Base-by-base conservation (phyloP, 2,797 vertebrate species). In the Manis crassicaudata region DNA sequence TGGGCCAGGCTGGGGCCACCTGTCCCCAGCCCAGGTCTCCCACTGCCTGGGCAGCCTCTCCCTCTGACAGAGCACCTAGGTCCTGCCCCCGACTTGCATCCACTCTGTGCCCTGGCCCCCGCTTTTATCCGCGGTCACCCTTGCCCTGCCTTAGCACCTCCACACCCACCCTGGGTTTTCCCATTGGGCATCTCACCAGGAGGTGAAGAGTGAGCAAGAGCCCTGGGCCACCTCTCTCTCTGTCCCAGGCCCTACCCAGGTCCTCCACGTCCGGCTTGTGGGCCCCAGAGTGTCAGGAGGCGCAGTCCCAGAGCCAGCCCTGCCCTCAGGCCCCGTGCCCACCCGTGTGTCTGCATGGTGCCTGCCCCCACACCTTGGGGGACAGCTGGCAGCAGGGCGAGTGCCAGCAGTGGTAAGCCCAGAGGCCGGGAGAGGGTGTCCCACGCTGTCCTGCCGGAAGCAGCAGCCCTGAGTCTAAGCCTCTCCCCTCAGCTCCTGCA, bases 371-470 rank as follows among this genome's bases (percentile, higher is more conserved):
- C 54, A 65, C 60, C 4, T 98, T 99, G 85, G 99, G 99, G 37
- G 99, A 99, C 98, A 99, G 98, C 37, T 99, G 99, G 99, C 96
- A 98, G 32, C 98, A 98, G 63, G 99, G 99, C 6, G 99, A 99
- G 95, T 99, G 99, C 96, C 97, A 99, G 98, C 99, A 99, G 94
- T 99, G 99, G 99, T 99, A 96, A 98, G 99, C 96, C 32, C 10
- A 43, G 62, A 40, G 32, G 58, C 4, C 3, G 46, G 56, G 35
- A 0, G 2, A 0, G 52, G 40, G 84, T n/a, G 77, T 29, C 7
- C 17, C 0, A 3, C 1, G 7, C 12, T 3, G 8, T 32, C 37
- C 40, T 40, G 14, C 50, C 8, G 6, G 27, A 25, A 5, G 80
- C n/a, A 37, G 35, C 1, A 7, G 25, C 75, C 27, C 90, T 88